Conservation (phyloP, 2,888 invertebrate species). For the Octodonta nipae region DNA sequence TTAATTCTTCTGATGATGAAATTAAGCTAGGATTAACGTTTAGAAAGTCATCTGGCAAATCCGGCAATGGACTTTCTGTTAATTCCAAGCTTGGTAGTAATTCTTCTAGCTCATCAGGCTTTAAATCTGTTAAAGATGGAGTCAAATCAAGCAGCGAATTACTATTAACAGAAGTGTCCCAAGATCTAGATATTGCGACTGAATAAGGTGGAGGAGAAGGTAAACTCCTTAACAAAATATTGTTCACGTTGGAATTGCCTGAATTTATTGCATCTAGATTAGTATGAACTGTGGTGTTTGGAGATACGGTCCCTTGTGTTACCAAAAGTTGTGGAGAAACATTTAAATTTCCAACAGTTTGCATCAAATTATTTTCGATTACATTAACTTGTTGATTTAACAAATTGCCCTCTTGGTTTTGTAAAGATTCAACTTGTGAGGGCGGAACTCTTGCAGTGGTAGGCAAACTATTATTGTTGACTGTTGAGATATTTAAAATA, state of each 20-base stretch:
- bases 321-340: too few relatives aligned
- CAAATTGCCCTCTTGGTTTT: too few relatives aligned
- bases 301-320: too few relatives aligned
- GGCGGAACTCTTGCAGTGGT: too few relatives aligned
- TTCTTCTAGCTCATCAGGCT: slow-evolving; percentile 47
- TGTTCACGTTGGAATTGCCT: slow-evolving; percentile 10
- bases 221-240: slow-evolving; percentile 12
- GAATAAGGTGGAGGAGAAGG: slow-evolving; percentile 26
- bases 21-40: slow-evolving; percentile 13
- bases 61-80: slow-evolving; percentile 38
- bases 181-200: slow-evolving; percentile 22
- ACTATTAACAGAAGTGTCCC: slow-evolving; percentile 18
- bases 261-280: too few relatives aligned
- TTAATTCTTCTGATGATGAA: slow-evolving; percentile 28
- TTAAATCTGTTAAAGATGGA: slow-evolving; percentile 33
- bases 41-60: slow-evolving; percentile 37
- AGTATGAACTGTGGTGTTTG: too few relatives aligned
- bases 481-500: too few relatives aligned
- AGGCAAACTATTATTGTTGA: too few relatives aligned
- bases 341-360: too few relatives aligned
- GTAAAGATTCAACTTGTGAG: too few relatives aligned
- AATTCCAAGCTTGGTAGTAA: slow-evolving; percentile 49
- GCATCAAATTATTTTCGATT: too few relatives aligned
- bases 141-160: slow-evolving; percentile 28
- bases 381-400: too few relatives aligned